Evolutionary conservation across 2,888 invertebrate species (phyloP), one percentile per base, ranked within the genome.

Genomic region (Cylindroiulus punctatus): DNA sequence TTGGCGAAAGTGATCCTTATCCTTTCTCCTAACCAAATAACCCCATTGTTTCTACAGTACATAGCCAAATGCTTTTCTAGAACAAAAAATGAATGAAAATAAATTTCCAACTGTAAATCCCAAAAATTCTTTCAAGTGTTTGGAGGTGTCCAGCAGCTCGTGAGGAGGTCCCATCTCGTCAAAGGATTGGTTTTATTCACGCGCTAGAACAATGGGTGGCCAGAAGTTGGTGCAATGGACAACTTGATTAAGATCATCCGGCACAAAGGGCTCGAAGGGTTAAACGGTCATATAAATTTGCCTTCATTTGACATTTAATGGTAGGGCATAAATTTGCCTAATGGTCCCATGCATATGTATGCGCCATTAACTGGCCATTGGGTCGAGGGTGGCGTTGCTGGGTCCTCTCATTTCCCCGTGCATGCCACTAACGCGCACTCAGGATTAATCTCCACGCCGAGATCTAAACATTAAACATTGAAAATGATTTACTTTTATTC

Each of bases 251-350:
- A 76, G 76, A 76, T 76, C 76, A 83, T 44, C 83, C 40, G 5
- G 22, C 40, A 40, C 40, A 83, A 40, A 36, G 83, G 44, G 83
- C 44, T 83, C 83, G n/a, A 83, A 42, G 83, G 83, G 83, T 83
- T 83, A 83, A 83, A 83, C 44, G 83, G 83, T 83, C 83, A 36
- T 32, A 83, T 83, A 83, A 83, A 83, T 83, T 42, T 83, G 40
- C 83, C 44, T 83, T 83, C 40, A 83, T 83, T 40, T 42, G 83
- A 22, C 83, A 83, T 10, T 83, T 83, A 83, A 26, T 83, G 83
- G 8, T 14, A 10, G 40, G 22, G 83, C 83, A 83, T 83, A 83
- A 83, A 83, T 83, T 83, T 42, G 40, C 83, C 44, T 83, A 83
- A 83, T 83, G 83, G 83, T 40, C 83, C 83, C 40, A 30, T 30